Conservation (phyloP, 2,888 invertebrate genomes). For the Julus scanicus region DNA sequence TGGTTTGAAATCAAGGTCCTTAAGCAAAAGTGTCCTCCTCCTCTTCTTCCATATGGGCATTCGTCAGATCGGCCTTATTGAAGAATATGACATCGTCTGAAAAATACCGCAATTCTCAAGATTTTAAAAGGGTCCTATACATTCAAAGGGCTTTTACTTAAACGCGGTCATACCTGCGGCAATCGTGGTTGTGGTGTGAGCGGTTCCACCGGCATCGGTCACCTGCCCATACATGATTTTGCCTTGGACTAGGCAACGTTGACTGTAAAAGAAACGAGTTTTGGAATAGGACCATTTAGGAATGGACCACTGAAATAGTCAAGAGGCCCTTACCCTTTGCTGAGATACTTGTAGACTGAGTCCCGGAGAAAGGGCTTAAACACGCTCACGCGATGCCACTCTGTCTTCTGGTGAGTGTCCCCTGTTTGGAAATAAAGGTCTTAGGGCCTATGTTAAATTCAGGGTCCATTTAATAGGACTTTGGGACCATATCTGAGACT, state of each 20-base stretch:
- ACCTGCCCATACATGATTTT: constrained; percentile 54
- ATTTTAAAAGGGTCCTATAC: neutral
- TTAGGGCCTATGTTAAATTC: neutral
- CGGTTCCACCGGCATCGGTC: constrained; percentile 46
- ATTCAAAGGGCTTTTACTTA: neutral
- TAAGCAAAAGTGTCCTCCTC: neutral
- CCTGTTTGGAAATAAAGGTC: constrained; percentile 72
- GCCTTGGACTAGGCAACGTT: constrained; percentile 49
- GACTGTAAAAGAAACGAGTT: constrained; percentile 46
- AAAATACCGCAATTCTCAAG: neutral
- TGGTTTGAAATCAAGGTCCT: neutral
- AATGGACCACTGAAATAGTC: too few relatives aligned
- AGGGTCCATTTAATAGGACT: neutral
- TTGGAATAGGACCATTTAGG: too few relatives aligned
- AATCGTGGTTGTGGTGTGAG: constrained; percentile 53
- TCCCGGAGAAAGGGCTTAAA: constrained; percentile 87
- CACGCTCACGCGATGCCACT: constrained; percentile 90
- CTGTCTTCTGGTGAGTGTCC: constrained; percentile 84
- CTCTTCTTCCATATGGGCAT: neutral
- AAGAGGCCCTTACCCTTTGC: constrained; percentile 74
- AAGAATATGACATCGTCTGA: constrained; percentile 44
- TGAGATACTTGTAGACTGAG: constrained; percentile 79
- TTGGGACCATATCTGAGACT: neutral
- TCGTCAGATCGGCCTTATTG: neutral
- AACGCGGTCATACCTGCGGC: constrained; percentile 2